A percentile compares a stretch with the other conserved stretches of the same genome.
Conservation (phyloP, 92 coral and sea anemone species). For the Zoanthus sansibaricus region DNA sequence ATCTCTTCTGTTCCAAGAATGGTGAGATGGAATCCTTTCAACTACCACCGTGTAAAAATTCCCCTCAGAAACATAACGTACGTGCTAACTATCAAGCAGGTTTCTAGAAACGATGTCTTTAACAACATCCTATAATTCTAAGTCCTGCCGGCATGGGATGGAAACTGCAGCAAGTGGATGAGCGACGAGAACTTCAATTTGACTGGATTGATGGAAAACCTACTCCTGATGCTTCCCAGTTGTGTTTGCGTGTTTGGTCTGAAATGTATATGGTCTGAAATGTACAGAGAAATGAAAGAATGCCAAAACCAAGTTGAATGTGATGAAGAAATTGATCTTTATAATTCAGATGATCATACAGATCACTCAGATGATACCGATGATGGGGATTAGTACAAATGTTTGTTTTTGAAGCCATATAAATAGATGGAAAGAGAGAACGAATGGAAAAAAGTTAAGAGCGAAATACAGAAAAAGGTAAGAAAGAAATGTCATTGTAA, state of each 20-base stretch:
- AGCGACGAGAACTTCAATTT: slow-evolving; percentile 27
- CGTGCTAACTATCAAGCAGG: slow-evolving; percentile 9
- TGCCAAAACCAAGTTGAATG: neutral
- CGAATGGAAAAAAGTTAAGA: too few relatives aligned
- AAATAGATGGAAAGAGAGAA: too few relatives aligned
- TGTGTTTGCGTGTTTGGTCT: slow-evolving; percentile 60
- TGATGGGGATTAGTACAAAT: too few relatives aligned
- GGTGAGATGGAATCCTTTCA: slow-evolving; percentile 55
- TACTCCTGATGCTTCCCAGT: slow-evolving; percentile 56
- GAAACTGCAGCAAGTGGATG: slow-evolving; percentile 6
- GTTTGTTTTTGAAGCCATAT: too few relatives aligned
- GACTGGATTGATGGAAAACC: slow-evolving; percentile 65
- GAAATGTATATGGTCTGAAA: slow-evolving; percentile 46
- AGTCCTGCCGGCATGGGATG: slow-evolving; percentile 61
- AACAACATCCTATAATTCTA: slow-evolving; percentile 47
- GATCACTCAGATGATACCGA: too few relatives aligned
- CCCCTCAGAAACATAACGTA: slow-evolving; percentile 28
- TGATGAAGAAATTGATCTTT: neutral
- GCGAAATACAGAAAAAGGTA: too few relatives aligned
- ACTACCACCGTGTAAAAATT: slow-evolving; percentile 60
- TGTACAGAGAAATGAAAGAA: slow-evolving; percentile 31
- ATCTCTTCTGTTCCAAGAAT: slow-evolving; percentile 56
- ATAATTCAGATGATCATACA: neutral
- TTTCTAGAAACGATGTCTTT: slow-evolving; percentile 35
- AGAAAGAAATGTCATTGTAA: too few relatives aligned